Percentiles rank a stretch among this genome's conserved stretches.
Evolutionary conservation across 2,888 invertebrate species (phyloP).

Genomic region (Pterobdella sp.): DNA sequence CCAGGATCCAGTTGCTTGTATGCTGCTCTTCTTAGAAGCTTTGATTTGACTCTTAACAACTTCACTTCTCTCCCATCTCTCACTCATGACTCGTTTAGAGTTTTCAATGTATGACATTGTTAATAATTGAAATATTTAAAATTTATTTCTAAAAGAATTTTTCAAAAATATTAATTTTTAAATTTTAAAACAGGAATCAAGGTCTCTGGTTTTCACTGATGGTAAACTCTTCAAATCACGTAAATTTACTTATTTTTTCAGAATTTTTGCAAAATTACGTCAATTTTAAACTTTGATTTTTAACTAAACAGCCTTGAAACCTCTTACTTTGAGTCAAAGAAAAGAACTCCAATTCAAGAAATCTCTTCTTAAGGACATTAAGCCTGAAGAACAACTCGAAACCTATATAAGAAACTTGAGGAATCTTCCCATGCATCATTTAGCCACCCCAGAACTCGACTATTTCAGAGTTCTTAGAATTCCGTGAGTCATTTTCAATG

Average conservation of each 20-base stretch:
- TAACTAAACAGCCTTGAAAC: conserved; percentile 4
- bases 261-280: no score
- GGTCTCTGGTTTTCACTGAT: background rate
- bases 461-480: background rate
- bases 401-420: background rate
- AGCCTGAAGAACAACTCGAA: background rate
- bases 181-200: background rate
- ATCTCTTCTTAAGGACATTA: background rate
- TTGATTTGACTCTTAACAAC: background rate
- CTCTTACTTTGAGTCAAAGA: background rate
- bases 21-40: background rate
- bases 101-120: background rate
- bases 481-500: background rate
- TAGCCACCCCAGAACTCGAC: background rate
- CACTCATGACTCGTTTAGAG: conserved; percentile 1
- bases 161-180: background rate
- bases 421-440: background rate
- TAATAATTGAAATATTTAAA: background rate
- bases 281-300: no score
- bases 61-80: conserved; percentile 11
- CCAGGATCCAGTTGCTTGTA: background rate
- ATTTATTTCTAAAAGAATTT: background rate
- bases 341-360: background rate
- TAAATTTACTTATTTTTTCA: background rate
- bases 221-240: background rate